Conservation (phyloP, 2,888 invertebrate genomes). For the Charanyca ferruginea region DNA sequence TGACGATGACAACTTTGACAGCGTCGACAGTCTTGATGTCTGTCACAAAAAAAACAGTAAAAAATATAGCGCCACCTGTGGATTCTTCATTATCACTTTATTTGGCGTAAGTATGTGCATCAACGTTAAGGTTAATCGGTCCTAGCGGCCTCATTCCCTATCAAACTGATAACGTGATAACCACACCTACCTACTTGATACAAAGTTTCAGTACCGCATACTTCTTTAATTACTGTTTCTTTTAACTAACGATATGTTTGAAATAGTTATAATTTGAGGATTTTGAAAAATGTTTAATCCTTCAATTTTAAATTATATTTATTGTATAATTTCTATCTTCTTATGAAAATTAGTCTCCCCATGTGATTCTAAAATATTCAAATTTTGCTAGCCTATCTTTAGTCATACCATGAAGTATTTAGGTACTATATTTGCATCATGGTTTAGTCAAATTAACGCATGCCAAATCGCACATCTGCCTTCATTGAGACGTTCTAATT, state of each 20-base stretch:
- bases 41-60: neutral
- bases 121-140: conserved; percentile 63
- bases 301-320: neutral
- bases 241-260: conserved; percentile 3
- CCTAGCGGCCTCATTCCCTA: conserved; percentile 81
- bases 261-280: neutral
- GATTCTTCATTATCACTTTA: conserved; percentile 20
- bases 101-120: conserved; percentile 31
- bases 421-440: neutral
- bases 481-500: conserved; percentile 36
- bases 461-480: neutral
- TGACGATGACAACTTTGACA: neutral
- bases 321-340: too few species aligned
- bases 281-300: neutral
- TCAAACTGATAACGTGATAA: conserved; percentile 77
- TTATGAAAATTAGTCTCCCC: neutral
- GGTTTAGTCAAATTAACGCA: conserved; percentile 15
- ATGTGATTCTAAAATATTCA: neutral
- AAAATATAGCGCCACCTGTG: conserved; percentile 10
- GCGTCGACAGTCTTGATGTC: neutral
- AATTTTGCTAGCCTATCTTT: neutral
- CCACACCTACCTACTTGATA: conserved; percentile 78
- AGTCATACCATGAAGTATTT: neutral
- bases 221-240: conserved; percentile 44
- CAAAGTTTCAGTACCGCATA: conserved; percentile 31